Conservation (phyloP, 1,140 invertebrate genomes). For the Parapsyche elsis region DNA sequence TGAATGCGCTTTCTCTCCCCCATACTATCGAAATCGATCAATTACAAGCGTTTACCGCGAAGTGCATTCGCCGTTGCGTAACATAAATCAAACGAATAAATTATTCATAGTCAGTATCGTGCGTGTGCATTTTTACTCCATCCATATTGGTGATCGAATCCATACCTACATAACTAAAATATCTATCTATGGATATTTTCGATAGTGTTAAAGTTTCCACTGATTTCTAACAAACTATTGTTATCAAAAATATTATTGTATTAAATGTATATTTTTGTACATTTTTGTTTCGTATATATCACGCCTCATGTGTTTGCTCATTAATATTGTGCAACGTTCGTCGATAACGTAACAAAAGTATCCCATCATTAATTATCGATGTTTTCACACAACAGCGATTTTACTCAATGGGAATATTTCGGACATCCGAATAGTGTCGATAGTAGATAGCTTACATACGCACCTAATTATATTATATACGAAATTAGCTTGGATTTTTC, state of each 20-base stretch:
- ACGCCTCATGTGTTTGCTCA: slow-evolving; percentile 21
- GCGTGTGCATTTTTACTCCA: not conserved
- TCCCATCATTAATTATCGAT: slow-evolving; percentile 52
- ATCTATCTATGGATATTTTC: not conserved
- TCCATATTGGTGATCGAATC: not conserved
- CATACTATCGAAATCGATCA: slow-evolving; percentile 28
- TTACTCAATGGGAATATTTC: slow-evolving; percentile 19
- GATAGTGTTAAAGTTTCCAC: too few species aligned
- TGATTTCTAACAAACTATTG: too few species aligned
- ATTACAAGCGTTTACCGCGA: slow-evolving; percentile 31
- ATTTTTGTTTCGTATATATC: not conserved
- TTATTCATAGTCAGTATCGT: not conserved
- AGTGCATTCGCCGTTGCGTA: slow-evolving; percentile 3
- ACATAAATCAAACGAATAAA: slow-evolving; percentile 15
- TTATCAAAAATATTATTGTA: too few species aligned
- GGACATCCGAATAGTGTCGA: slow-evolving; percentile 9
- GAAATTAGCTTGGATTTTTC: too few species aligned
- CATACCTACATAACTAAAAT: not conserved
- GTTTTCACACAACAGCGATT: slow-evolving; percentile 33
- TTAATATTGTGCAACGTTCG: slow-evolving; percentile 8
- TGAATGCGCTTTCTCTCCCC: slow-evolving; percentile 29
- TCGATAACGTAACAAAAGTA: slow-evolving; percentile 43
- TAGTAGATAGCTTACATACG: not conserved
- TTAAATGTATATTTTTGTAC: too few species aligned
- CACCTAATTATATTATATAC: too few species aligned